These are phyloP conservation scores for Rhagonycha lutea DNA, from an alignment of 2,888 invertebrate species.

Conservation along the genomic window DNA sequence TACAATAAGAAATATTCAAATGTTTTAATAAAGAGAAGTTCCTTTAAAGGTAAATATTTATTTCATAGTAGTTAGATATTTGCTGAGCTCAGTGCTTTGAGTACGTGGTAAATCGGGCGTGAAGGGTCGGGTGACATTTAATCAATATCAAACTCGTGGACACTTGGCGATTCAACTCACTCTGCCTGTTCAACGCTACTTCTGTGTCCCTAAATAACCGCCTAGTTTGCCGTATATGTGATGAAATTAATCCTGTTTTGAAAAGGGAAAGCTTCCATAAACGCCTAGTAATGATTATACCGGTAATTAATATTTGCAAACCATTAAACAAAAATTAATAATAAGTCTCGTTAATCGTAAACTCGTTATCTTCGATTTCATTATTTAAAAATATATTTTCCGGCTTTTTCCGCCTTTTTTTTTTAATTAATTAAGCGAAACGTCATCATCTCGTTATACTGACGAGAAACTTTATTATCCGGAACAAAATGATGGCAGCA, in stretches of 20 bases:
- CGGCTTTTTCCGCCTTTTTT: neutral
- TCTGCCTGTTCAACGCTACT: constrained; percentile 36
- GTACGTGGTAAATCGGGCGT: constrained; percentile 52
- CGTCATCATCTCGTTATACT: neutral
- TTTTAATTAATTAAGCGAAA: neutral
- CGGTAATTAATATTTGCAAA: constrained; percentile 6
- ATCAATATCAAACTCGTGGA: constrained; percentile 51
- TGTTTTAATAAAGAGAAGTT: neutral
- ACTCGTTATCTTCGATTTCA: neutral
- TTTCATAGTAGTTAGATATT: constrained; percentile 25
- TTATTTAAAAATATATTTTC: neutral
- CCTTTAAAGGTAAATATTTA: constrained; percentile 25
- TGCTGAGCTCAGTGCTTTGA: constrained; percentile 35
- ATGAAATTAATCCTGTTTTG: constrained; percentile 29
- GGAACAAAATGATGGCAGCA: neutral
- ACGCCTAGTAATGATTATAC: constrained; percentile 7
- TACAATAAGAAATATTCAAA: neutral
- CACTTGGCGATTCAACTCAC: constrained; percentile 42
- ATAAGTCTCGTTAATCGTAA: neutral
- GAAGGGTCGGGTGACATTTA: constrained; percentile 53
- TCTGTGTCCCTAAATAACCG: constrained; percentile 35
- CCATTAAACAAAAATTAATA: constrained; percentile 1
- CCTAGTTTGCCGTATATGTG: constrained; percentile 20
- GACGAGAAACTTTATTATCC: neutral
- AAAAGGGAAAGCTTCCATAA: constrained; percentile 20